phyloP scores from a whole-genome alignment of 2,888 invertebrate genomes.

The Drosophila neotestacea region DNA sequence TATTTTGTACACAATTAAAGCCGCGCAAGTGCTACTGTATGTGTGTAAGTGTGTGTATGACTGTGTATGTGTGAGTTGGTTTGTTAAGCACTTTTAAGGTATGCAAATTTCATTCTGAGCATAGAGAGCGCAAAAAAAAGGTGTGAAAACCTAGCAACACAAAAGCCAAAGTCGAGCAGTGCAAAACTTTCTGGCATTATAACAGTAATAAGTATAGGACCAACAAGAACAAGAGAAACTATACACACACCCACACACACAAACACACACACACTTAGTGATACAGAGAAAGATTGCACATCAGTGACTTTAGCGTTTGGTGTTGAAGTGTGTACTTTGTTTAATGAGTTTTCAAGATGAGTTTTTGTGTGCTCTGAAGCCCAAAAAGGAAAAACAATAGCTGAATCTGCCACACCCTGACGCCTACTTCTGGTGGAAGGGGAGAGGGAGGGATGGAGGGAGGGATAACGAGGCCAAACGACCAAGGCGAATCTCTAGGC shows the following conservation, averaged over 20 bases:
- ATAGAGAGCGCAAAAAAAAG: constrained; percentile 30
- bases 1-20: constrained; percentile 55
- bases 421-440: constrained; percentile 2
- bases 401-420: constrained; percentile 37
- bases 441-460: neutral
- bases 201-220: constrained; percentile 59
- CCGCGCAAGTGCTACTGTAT: constrained; percentile 43
- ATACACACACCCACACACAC: constrained; percentile 18
- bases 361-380: constrained; percentile 52
- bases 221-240: constrained; percentile 7
- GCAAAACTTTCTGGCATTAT: constrained; percentile 48
- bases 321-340: constrained; percentile 79
- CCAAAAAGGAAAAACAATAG: constrained; percentile 45
- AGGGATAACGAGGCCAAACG: constrained; percentile 48
- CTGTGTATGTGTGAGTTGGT: constrained; percentile 30
- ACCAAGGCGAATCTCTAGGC: constrained; percentile 34
- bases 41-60: constrained; percentile 10
- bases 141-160: constrained; percentile 58
- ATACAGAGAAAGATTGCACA: constrained; percentile 34
- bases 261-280: constrained; percentile 1
- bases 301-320: constrained; percentile 60
- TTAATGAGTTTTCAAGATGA: constrained; percentile 80
- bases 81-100: constrained; percentile 61
- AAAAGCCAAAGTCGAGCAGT: constrained; percentile 47
- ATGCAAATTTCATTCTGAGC: constrained; percentile 67